Conservation (phyloP, 2,888 invertebrate species). For the Andrena bicolor region DNA sequence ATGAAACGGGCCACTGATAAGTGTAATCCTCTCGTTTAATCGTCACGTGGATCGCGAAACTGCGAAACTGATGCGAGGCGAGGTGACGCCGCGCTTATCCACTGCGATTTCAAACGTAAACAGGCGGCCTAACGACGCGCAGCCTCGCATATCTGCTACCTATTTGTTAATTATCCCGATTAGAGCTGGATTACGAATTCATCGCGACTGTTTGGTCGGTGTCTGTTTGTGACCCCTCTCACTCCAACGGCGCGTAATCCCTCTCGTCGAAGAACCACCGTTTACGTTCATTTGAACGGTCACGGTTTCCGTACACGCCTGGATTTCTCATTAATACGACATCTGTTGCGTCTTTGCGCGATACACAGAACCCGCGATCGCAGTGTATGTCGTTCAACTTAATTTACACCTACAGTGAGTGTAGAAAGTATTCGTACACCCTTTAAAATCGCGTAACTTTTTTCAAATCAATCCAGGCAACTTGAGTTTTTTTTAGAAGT, state of each 20-base stretch:
- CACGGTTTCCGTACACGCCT: background rate
- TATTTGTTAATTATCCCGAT: conserved; percentile 55
- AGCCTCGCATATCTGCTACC: background rate
- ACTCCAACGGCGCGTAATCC: conserved; percentile 24
- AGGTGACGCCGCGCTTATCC: conserved; percentile 8
- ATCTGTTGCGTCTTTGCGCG: conserved; percentile 53
- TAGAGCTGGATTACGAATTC: conserved; percentile 45
- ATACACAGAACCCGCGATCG: background rate
- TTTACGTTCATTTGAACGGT: conserved; percentile 35
- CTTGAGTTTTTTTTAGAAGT: no score
- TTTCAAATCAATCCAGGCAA: no score
- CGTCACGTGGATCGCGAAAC: conserved; percentile 1
- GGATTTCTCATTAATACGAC: conserved; percentile 44
- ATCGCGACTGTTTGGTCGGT: conserved; percentile 22
- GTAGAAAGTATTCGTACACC: no score
- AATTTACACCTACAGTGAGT: background rate
- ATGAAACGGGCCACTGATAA: conserved; percentile 1
- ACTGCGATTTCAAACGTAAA: conserved; percentile 38
- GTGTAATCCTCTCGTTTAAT: conserved; percentile 14
- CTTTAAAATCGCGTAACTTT: no score
- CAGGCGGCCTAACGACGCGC: conserved; percentile 11
- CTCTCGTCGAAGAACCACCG: conserved; percentile 30
- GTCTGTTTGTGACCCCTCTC: conserved; percentile 19
- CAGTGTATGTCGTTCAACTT: background rate
- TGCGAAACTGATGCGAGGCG: background rate